Evolutionary conservation across 2,113 vertebrate species (phyloP), one percentile per base, ranked within the genome.

Genomic region (Illadopsis cleaveri): DNA sequence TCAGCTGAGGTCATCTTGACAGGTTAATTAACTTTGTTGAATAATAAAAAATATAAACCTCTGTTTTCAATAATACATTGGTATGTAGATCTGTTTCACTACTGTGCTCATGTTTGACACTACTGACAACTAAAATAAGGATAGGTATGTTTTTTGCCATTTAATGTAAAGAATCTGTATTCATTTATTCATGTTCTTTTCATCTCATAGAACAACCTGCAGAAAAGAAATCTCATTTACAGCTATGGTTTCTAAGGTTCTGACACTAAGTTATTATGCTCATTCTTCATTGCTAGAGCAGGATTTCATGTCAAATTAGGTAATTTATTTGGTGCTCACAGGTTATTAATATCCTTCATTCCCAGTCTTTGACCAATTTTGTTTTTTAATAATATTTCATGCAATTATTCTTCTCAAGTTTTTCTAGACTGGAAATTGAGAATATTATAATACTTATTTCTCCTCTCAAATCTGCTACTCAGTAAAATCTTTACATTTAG

Each of bases 171-270:
- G 62, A 64, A 82, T 90, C 57, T 89, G 19, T 57, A 88, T 95
- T 86, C 37, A 86, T 92, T 92, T 90, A 69, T 95, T 94, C 68
- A 20, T 93, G 38, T 31, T 81, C 33, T 82, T 88, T 89, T 60
- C 38, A 66, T 58, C 58, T 83, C 40, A 44, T 28, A 57, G 12
- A 89, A 47, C 31, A 77, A 92, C 17, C 31, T 44, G 42, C 37
- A 44, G 64, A 69, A 82, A 92, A 72, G n/a, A 75, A 85, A 56
- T 8, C 21, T 85, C 10, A 60, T 90, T 90, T 93, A 31, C 51
- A 85, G 6, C 45, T 80, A 30, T 45, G 31, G 4, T 83, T 91
- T 92, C 64, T 50, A 62, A 83, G 86, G 25, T 83, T 81, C 60
- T 80, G 65, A 40, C 27, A 24, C 9, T 12, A 73, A 81, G 6